Conservation (phyloP, 2,888 invertebrate species). For the Athalia rosae region DNA sequence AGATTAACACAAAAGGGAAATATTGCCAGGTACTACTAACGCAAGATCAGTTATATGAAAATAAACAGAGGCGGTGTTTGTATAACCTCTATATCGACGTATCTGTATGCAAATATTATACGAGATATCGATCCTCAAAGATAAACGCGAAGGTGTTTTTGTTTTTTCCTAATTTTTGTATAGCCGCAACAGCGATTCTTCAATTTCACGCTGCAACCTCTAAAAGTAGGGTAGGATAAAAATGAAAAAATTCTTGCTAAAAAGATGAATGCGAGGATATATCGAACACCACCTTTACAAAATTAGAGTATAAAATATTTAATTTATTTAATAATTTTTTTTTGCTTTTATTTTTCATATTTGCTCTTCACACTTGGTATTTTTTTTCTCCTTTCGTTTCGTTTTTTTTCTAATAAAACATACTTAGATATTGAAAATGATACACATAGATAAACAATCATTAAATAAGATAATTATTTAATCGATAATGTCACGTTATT, state of each 20-base stretch:
- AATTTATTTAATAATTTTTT: too few relatives aligned
- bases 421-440: neutral
- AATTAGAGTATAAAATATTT: too few relatives aligned
- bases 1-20: too few relatives aligned
- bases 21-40: too few relatives aligned
- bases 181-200: too few relatives aligned
- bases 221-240: too few relatives aligned
- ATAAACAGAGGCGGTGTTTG: neutral
- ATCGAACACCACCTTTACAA: too few relatives aligned
- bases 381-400: neutral
- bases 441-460: neutral
- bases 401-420: neutral
- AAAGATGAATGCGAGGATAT: too few relatives aligned
- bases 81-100: neutral
- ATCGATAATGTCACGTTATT: slow-evolving; percentile 1
- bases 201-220: too few relatives aligned
- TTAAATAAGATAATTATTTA: slow-evolving; percentile 10
- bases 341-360: neutral
- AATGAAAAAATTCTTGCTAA: too few relatives aligned
- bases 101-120: slow-evolving; percentile 11
- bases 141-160: neutral
- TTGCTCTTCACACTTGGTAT: neutral
- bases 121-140: slow-evolving; percentile 35
- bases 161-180: too few relatives aligned
- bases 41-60: too few relatives aligned